Base-by-base conservation (phyloP, 2,888 invertebrate genomes). In the Brachyopa scutellaris region DNA sequence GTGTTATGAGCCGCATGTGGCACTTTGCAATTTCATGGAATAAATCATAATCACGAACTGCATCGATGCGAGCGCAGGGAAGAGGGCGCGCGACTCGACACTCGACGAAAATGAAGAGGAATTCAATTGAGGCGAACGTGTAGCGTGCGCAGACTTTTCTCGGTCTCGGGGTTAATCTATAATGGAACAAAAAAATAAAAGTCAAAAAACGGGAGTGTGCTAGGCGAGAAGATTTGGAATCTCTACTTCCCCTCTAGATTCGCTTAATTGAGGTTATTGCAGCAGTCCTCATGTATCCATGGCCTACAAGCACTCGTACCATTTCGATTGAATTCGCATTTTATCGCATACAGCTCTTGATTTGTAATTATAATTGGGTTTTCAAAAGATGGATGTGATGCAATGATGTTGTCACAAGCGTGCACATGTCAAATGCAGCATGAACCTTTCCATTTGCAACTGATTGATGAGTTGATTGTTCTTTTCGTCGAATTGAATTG, bases 41-140 rank as follows among this genome's bases (percentile, higher is more conserved):
- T 76, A 61, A 69, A 69, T 76, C 76, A 76, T 76, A 76, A 76
- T 76, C 76, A 76, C 33, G 17, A 23, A 36, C 19, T 40, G 42
- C 42, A 69, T 61, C 69, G 36, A 40, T 57, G 42, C 8, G 21
- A 57, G 31, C 26, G 26, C 26, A 5, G 26, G 6, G 6, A 17
- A 51, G 26, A 31, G 15, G 15, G 8, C 66, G 15, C 33, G 42
- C n/a, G n/a, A n/a, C n/a, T n/a, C n/a, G n/a, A n/a, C n/a, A n/a
- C n/a, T n/a, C n/a, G n/a, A n/a, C n/a, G n/a, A n/a, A n/a, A n/a
- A n/a, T n/a, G n/a, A n/a, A n/a, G 13, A 59, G 40, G 49, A 74
- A 67, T 74, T 61, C 61, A 61, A 76, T 76, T 76, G 69, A 59
- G 33, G 31, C 51, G 40, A 45, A 61, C 51, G 47, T 74, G 49